A percentile compares a stretch with the other conserved stretches of the same genome.
phyloP scores from a whole-genome alignment of 30 jellyfish, hydroid and myxozoan genomes.

The Hydractinia echinata region DNA sequence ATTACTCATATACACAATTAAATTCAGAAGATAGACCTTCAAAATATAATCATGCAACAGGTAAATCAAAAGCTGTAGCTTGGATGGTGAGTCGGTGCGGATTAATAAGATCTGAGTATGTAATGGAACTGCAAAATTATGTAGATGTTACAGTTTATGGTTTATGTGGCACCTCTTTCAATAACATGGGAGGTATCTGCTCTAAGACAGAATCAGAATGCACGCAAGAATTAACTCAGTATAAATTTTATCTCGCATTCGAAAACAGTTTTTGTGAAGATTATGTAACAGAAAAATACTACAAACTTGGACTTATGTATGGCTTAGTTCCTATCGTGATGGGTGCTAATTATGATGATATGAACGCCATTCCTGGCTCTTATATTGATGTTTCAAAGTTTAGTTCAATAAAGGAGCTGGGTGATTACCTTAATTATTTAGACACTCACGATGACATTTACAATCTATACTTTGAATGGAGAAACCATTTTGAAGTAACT shows the following conservation, averaged over 20 bases:
- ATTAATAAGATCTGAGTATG: slow-evolving; percentile 75
- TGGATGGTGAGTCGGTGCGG: slow-evolving; percentile 98
- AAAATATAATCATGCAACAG: slow-evolving; percentile 55
- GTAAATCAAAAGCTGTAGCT: slow-evolving; percentile 61
- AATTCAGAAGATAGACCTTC: slow-evolving; percentile 14
- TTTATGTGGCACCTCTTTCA: slow-evolving; percentile 55
- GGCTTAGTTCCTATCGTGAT: slow-evolving; percentile 84
- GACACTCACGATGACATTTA: slow-evolving; percentile 77
- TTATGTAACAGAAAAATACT: slow-evolving; percentile 87
- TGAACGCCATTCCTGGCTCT: slow-evolving; percentile 67
- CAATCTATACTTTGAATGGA: slow-evolving; percentile 84
- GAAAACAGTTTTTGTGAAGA: slow-evolving; percentile 94
- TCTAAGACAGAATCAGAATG: slow-evolving; percentile 55
- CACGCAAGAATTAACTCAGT: slow-evolving; percentile 43
- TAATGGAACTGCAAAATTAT: slow-evolving; percentile 59
- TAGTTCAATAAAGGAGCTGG: slow-evolving; percentile 55
- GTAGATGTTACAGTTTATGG: slow-evolving; percentile 84
- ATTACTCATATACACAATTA: slow-evolving; percentile 44
- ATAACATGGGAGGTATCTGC: slow-evolving; percentile 74
- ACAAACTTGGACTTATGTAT: slow-evolving; percentile 70
- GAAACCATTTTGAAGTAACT: slow-evolving; percentile 52
- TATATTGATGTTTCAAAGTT: slow-evolving; percentile 67
- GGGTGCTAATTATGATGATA: slow-evolving; percentile 57
- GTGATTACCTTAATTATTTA: slow-evolving; percentile 53
- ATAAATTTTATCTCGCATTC: slow-evolving; percentile 80